These are phyloP conservation scores for Anoncus sp. DNA, from an alignment of 2,888 invertebrate species.

Conservation along the genomic window DNA sequence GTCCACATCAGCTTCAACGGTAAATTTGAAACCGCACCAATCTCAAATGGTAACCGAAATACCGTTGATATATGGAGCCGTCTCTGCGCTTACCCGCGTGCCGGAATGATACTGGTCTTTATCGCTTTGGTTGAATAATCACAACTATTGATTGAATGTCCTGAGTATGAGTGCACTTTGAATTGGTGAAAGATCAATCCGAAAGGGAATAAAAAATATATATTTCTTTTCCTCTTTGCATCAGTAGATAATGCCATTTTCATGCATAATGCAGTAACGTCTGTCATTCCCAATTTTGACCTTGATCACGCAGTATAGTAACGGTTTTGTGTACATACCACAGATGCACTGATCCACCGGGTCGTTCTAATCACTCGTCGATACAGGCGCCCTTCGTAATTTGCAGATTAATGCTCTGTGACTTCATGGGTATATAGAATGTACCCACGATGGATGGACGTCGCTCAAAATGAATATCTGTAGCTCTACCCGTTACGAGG, in stretches of 20 bases:
- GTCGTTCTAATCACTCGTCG: slow-evolving; percentile 40
- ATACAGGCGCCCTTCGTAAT: slow-evolving; percentile 21
- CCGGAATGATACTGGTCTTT: too few relatives aligned
- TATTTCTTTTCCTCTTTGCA: not conserved
- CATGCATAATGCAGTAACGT: not conserved
- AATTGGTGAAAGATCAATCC: too few relatives aligned
- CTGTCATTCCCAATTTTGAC: slow-evolving; percentile 8
- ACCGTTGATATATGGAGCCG: not conserved
- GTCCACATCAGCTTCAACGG: not conserved
- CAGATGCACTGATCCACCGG: slow-evolving; percentile 23
- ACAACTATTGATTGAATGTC: too few relatives aligned
- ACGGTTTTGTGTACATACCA: slow-evolving; percentile 17
- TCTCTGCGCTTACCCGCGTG: too few relatives aligned
- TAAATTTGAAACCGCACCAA: slow-evolving; percentile 6
- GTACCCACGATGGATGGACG: slow-evolving; percentile 20
- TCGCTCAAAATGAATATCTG: slow-evolving; percentile 37
- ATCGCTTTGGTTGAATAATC: too few relatives aligned
- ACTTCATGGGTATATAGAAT: slow-evolving; percentile 10
- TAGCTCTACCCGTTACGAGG: not conserved
- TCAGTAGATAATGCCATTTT: not conserved
- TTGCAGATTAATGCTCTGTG: slow-evolving; percentile 15
- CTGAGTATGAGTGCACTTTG: too few relatives aligned
- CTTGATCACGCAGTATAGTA: not conserved
- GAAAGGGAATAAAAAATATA: too few relatives aligned
- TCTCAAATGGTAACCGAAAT: not conserved